Conservation (phyloP, 2,113 vertebrate species). For the Recurvirostra avosetta region DNA sequence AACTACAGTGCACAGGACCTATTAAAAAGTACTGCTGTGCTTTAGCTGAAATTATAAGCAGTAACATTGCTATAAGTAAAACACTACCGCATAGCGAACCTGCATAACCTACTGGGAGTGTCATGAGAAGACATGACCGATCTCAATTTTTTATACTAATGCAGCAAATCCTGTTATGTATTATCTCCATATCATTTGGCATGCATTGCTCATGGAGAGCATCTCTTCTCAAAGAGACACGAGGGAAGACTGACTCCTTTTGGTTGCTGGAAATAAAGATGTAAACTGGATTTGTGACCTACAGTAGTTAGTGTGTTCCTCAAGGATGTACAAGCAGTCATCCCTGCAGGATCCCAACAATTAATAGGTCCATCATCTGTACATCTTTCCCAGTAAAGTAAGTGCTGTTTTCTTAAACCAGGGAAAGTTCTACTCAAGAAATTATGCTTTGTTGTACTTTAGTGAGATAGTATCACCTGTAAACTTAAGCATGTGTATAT, state of each 20-base stretch:
- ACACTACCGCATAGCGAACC: not conserved
- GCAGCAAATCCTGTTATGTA: not conserved
- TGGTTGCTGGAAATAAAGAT: not conserved
- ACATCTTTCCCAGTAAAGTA: not conserved
- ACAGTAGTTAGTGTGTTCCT: not conserved
- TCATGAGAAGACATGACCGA: not conserved
- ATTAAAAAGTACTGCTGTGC: not conserved
- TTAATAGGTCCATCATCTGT: not conserved
- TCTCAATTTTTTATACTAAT: not conserved
- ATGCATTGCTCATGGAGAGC: not conserved
- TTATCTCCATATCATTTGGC: not conserved
- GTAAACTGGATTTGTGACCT: not conserved
- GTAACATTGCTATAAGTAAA: not conserved
- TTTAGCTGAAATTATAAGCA: not conserved
- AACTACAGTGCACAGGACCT: not conserved
- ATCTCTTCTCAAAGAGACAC: not conserved
- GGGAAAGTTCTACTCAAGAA: not conserved
- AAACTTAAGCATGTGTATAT: not conserved
- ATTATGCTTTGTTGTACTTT: not conserved
- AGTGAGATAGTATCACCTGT: not conserved
- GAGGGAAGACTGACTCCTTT: constrained; percentile 17
- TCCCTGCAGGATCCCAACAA: not conserved
- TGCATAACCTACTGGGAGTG: not conserved
- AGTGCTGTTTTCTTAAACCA: not conserved
- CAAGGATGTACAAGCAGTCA: not conserved